phyloP scores from a whole-genome alignment of 2,113 vertebrate species.

The Condylura cristata region DNA sequence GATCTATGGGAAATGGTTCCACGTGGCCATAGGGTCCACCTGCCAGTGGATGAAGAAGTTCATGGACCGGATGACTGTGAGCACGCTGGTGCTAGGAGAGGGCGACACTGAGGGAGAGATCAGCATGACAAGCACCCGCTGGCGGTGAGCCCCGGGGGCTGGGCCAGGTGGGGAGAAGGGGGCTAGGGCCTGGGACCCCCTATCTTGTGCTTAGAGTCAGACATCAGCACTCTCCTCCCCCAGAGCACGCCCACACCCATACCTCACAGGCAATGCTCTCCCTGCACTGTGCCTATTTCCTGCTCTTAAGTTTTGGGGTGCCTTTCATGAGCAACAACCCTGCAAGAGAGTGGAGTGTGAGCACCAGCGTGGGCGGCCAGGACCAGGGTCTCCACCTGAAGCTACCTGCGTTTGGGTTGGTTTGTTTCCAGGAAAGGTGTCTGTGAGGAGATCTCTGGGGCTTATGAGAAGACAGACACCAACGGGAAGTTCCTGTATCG shows the following conservation, averaged over 20 bases:
- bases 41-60: slow-evolving; percentile 85
- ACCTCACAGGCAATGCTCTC: fast-evolving
- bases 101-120: slow-evolving; percentile 60
- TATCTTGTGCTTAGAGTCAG: background rate
- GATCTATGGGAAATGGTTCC: slow-evolving; percentile 93
- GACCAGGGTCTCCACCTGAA: background rate
- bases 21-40: slow-evolving; percentile 86
- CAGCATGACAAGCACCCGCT: slow-evolving; percentile 76
- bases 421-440: slow-evolving; percentile 80
- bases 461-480: slow-evolving; percentile 82
- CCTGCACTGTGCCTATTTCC: background rate
- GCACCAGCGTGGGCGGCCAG: fast-evolving
- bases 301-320: background rate
- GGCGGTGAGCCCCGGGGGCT: slow-evolving; percentile 75
- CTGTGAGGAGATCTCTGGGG: slow-evolving; percentile 69
- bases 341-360: too few species aligned
- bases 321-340: too few species aligned
- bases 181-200: background rate
- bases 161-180: fast-evolving
- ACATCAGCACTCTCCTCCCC: background rate
- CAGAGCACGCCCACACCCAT: fast-evolving
- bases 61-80: slow-evolving; percentile 82
- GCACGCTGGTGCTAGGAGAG: slow-evolving; percentile 85
- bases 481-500: slow-evolving; percentile 83
- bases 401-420: background rate